Evolutionary conservation across 2,888 invertebrate genomes (phyloP).

Genomic region (Alloplasta piceator): DNA sequence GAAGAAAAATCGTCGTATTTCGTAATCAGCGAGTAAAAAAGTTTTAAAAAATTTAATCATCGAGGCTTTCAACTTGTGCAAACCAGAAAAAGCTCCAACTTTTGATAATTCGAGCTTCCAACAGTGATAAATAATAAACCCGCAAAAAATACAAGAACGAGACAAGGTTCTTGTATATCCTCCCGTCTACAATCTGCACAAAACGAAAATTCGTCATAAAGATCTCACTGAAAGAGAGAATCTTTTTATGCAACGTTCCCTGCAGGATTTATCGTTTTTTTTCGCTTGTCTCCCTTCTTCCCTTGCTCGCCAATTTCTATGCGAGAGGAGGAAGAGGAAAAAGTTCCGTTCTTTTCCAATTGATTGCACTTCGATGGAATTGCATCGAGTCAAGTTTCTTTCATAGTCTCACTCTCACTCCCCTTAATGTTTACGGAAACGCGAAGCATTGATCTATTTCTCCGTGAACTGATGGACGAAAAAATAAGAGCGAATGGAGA

Average conservation of each 20-base stretch:
- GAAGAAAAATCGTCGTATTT: too few species aligned
- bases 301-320: conserved; percentile 46
- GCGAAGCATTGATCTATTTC: conserved; percentile 59
- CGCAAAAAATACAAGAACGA: too few species aligned
- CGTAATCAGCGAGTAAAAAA: too few species aligned
- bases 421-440: conserved; percentile 61
- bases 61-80: too few species aligned
- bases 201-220: conserved; percentile 14
- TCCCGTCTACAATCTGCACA: too few species aligned
- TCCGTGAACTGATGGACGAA: conserved; percentile 21
- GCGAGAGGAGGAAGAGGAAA: conserved; percentile 56
- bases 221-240: conserved; percentile 41
- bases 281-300: conserved; percentile 13
- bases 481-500: conserved; percentile 1
- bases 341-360: conserved; percentile 59
- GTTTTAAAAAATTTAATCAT: too few species aligned
- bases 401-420: conserved; percentile 5
- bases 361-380: conserved; percentile 61
- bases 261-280: conserved; percentile 61
- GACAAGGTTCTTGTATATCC: too few species aligned
- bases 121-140: too few species aligned
- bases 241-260: conserved; percentile 62
- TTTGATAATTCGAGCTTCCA: too few species aligned
- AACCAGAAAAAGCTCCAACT: too few species aligned
- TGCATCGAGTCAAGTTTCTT: conserved; percentile 46